Conservation (phyloP, 2,113 vertebrate species). For the Chelonoidis abingdonii region DNA sequence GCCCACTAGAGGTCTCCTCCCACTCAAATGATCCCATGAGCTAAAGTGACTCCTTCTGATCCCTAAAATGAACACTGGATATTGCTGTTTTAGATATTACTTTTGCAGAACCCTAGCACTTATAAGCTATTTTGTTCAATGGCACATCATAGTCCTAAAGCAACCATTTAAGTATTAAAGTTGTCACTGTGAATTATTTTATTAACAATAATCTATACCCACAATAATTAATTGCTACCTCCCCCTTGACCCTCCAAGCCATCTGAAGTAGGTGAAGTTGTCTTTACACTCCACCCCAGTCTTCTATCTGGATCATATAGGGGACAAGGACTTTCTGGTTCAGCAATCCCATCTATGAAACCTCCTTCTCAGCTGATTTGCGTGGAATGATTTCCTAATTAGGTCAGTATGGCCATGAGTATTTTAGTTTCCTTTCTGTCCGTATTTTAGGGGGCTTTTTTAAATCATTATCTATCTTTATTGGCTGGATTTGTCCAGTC, state of each 20-base stretch:
- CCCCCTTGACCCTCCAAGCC: background rate
- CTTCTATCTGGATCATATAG: background rate
- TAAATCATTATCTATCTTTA: background rate
- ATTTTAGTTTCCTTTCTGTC: background rate
- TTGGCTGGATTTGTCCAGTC: background rate
- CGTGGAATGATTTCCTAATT: background rate
- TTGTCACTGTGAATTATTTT: background rate
- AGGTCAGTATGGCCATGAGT: background rate
- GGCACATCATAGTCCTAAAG: background rate
- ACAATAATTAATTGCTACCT: background rate
- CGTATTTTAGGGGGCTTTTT: background rate
- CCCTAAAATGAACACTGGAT: background rate
- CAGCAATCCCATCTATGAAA: background rate
- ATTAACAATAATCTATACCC: background rate
- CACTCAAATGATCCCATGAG: conserved; percentile 1
- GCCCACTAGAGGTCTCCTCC: conserved; percentile 52
- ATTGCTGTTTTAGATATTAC: background rate
- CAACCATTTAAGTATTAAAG: background rate
- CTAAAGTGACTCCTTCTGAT: background rate
- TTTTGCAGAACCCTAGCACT: background rate
- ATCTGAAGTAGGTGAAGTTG: background rate
- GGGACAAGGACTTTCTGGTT: background rate
- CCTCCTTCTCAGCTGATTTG: background rate
- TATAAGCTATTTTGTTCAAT: background rate
- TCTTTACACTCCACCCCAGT: background rate